phyloP scores from a whole-genome alignment of 2,113 vertebrate genomes.

The Amblyopsis rosae region DNA sequence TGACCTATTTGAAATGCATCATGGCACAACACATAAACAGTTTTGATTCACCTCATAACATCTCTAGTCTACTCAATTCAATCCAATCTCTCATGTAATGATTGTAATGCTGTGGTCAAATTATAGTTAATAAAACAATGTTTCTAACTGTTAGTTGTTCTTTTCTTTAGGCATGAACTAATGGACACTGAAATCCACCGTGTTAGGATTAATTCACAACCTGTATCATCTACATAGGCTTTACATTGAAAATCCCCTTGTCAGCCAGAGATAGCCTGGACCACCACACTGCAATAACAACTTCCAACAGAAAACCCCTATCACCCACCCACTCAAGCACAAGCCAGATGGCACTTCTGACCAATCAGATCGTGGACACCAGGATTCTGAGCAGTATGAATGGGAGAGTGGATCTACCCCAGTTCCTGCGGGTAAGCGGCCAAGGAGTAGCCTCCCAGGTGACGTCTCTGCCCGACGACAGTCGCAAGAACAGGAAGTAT shows the following conservation, averaged over 20 bases:
- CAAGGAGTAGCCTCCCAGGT: slow-evolving; percentile 92
- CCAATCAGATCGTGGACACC: slow-evolving; percentile 93
- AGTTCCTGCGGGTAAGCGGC: slow-evolving; percentile 94
- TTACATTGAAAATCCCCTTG: slow-evolving; percentile 73
- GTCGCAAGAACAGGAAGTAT: slow-evolving; percentile 95
- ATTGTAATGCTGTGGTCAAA: neutral
- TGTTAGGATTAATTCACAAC: slow-evolving; percentile 59
- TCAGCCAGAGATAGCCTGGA: slow-evolving; percentile 87
- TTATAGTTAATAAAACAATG: neutral
- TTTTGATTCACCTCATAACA: neutral
- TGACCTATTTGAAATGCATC: slow-evolving; percentile 69
- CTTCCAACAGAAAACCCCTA: slow-evolving; percentile 83
- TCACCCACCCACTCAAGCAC: slow-evolving; percentile 88
- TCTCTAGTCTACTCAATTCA: neutral
- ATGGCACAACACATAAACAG: slow-evolving; percentile 30
- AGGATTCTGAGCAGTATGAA: slow-evolving; percentile 85
- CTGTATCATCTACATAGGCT: slow-evolving; percentile 58
- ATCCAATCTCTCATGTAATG: neutral
- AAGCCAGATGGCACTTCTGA: slow-evolving; percentile 94
- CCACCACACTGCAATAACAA: slow-evolving; percentile 81
- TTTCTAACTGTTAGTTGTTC: slow-evolving; percentile 16
- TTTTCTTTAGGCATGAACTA: slow-evolving; percentile 52
- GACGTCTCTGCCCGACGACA: slow-evolving; percentile 91
- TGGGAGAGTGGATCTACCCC: slow-evolving; percentile 92
- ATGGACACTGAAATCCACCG: slow-evolving; percentile 29